Evolutionary conservation across 1,140 invertebrate genomes (phyloP), one percentile per base, ranked within the genome.

Genomic region (Aricia agestis): DNA sequence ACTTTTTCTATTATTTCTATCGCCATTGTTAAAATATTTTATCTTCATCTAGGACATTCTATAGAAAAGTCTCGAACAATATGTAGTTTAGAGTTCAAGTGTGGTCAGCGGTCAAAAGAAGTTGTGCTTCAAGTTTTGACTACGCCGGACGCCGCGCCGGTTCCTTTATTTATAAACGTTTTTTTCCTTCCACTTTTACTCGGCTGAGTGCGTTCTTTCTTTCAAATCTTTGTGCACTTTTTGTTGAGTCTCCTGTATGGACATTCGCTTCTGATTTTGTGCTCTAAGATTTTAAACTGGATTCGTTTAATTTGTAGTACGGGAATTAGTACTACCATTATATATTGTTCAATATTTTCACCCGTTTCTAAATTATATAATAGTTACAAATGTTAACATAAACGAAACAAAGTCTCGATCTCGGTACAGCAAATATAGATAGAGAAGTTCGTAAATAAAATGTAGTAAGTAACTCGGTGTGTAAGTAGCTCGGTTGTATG

Each of bases 161-260:
- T 78, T 85, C 79, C 79, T 83, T 83, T 68, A 73, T 77, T 86
- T 78, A 87, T 87, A 87, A 36, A 84, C 85, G 78, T 84, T 82
- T 78, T 76, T 81, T 87, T 85, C 79, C 84, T 84, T 86, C 78
- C 75, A 79, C 82, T 80, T 78, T 69, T 81, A 77, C 72, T 72
- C 73, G 83, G 78, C 77, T 82, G 83, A 87, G 85, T 85, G 82
- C 77, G 80, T 82, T 84, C 81, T 86, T 83, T 90, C 84, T 89
- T 86, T 89, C 80, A 84, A 85, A 78, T 81, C 78, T 78, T 81
- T 75, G 74, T 79, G 78, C 75, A 81, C 72, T 82, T 87, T 86
- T 87, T 85, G 80, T 85, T 85, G 82, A 78, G 71, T 81, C 76
- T 74, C 78, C 78, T 82, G 81, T 84, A 84, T 82, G 81, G 83